Conservation (phyloP, 2,888 invertebrate genomes). For the Drosophila neonasuta region DNA sequence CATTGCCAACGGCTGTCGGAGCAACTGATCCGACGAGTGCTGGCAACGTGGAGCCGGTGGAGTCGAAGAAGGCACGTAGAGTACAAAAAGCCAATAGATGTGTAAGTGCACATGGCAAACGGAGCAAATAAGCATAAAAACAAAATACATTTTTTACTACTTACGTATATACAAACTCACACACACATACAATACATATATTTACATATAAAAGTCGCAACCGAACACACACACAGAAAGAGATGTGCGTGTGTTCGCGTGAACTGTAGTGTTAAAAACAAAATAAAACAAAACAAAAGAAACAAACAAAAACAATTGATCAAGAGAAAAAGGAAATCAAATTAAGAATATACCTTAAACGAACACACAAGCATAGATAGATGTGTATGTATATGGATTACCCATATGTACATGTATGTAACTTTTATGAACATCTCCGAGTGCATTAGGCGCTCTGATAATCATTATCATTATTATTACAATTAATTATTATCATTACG, state of each 20-base stretch:
- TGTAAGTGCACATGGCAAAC: slow-evolving; percentile 82
- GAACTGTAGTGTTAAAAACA: slow-evolving; percentile 56
- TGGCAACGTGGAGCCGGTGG: slow-evolving; percentile 61
- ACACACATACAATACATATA: slow-evolving; percentile 33
- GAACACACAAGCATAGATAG: slow-evolving; percentile 17
- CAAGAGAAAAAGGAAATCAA: slow-evolving; percentile 57
- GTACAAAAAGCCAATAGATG: slow-evolving; percentile 82
- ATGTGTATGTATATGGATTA: slow-evolving; percentile 17
- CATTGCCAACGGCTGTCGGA: background rate
- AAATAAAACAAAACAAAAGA: slow-evolving; percentile 13
- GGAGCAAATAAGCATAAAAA: slow-evolving; percentile 79
- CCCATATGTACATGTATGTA: slow-evolving; percentile 34
- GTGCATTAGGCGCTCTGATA: slow-evolving; percentile 69
- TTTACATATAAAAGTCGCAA: slow-evolving; percentile 52
- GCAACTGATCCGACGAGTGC: slow-evolving; percentile 9
- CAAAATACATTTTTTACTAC: slow-evolving; percentile 64
- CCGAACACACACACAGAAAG: slow-evolving; percentile 19
- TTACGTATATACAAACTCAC: slow-evolving; percentile 57
- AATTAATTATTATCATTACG: slow-evolving; percentile 49
- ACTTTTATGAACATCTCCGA: slow-evolving; percentile 45
- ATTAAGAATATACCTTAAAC: slow-evolving; percentile 56
- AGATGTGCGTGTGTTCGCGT: slow-evolving; percentile 21
- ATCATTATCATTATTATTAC: slow-evolving; percentile 64
- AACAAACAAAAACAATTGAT: slow-evolving; percentile 12
- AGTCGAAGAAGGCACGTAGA: slow-evolving; percentile 83